These are phyloP conservation scores for Thyatira batis DNA, from an alignment of 2,888 invertebrate genomes.

Conservation along the genomic window DNA sequence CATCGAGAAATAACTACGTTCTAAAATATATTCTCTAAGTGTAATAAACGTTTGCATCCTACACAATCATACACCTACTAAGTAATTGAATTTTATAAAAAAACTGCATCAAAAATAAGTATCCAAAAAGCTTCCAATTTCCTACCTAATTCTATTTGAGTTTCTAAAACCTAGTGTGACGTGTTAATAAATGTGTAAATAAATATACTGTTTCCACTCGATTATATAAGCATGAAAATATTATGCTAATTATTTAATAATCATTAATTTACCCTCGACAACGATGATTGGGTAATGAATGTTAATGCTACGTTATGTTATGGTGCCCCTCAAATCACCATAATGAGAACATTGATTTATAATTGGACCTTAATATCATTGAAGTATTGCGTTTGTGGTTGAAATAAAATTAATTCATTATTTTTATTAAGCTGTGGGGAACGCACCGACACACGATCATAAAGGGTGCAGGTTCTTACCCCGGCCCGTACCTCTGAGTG, in stretches of 20 bases:
- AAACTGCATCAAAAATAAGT: not conserved
- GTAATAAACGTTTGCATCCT: not conserved
- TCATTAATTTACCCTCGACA: slow-evolving; percentile 28
- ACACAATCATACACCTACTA: too few relatives aligned
- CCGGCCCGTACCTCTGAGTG: too few relatives aligned
- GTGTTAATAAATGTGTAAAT: too few relatives aligned
- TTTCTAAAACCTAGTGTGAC: too few relatives aligned
- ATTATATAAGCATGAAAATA: slow-evolving; percentile 11
- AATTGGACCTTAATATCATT: too few relatives aligned
- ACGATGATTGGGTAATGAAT: slow-evolving; percentile 33
- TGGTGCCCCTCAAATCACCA: not conserved
- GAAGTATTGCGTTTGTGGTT: not conserved
- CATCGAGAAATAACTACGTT: not conserved
- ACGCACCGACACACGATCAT: too few relatives aligned
- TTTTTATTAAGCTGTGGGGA: not conserved
- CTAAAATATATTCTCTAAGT: not conserved
- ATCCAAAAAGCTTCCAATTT: too few relatives aligned
- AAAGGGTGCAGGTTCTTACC: too few relatives aligned
- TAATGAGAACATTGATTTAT: slow-evolving; percentile 8
- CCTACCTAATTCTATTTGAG: too few relatives aligned
- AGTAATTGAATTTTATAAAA: not conserved
- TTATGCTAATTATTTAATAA: slow-evolving; percentile 26
- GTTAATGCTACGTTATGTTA: slow-evolving; percentile 8
- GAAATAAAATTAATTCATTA: too few relatives aligned
- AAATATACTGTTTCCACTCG: slow-evolving; percentile 7